Evolutionary conservation across 2,113 vertebrate species (phyloP), one percentile per base, ranked within the genome.

Genomic region (Lagopus muta): DNA sequence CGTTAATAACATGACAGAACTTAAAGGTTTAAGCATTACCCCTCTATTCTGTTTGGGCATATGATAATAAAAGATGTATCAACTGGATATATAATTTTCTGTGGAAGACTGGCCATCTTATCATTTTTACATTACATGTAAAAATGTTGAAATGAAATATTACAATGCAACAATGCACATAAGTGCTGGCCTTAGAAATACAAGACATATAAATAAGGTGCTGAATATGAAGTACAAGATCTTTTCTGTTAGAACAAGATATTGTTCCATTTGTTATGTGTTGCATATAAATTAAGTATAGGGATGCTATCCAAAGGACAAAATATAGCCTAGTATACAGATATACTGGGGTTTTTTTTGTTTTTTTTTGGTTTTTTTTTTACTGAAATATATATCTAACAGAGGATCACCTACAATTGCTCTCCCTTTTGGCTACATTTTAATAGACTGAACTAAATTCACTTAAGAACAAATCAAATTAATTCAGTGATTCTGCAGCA

Each of bases 301-400:
- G 81, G 89, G 71, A 91, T 82, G 67, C 64, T 85, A 95, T 91
- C 87, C 91, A 94, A 76, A 93, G 82, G 78, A 83, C 78, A 93
- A 78, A 82, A 80, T 42, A 65, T 5, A 79, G 65, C n/a, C 70
- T 58, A 82, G 60, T 27, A 69, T 34, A 76, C 4, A 87, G 22
- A 58, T 52, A 72, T 1, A 65, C 42, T 25, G 27, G n/a, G n/a
- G n/a, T n/a, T 42, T 48, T 11, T 19, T 38, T 38, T 48, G 6
- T 22, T 11, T 19, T 38, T 38, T 48, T 10, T 19, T 6, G 40
- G 13, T 40, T 19, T 48, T 76, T 66, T 92, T 96, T 80, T 92
- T 22, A 93, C 74, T 85, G 90, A 86, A 52, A 71, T 43, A 71
- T 82, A 28, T 70, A 89, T 71, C 82, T 77, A 85, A 47, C 2